These are phyloP conservation scores for Montipora cactus DNA, from an alignment of 64 coral and sea anemone genomes.

Conservation along the genomic window DNA sequence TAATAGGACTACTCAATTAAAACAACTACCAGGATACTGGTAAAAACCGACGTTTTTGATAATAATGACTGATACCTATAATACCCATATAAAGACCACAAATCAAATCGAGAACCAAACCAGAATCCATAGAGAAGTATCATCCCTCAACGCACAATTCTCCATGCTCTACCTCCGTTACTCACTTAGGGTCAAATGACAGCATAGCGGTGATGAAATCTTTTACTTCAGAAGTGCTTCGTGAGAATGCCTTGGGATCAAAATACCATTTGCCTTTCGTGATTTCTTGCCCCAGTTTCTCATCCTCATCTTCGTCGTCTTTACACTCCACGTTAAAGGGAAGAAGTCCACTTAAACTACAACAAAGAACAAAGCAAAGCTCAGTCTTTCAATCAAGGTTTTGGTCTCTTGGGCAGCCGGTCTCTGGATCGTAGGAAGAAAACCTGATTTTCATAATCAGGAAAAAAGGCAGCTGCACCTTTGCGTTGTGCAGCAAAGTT, in stretches of 20 bases:
- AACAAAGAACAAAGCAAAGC: background rate
- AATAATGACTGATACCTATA: too few species aligned
- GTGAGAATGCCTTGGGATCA: conserved; percentile 36
- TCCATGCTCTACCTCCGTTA: background rate
- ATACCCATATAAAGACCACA: too few species aligned
- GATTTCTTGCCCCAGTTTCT: conserved; percentile 17
- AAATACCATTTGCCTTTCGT: conserved; percentile 37
- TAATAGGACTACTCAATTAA: too few species aligned
- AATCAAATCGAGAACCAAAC: too few species aligned
- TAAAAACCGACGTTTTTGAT: too few species aligned
- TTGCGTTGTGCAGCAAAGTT: too few species aligned
- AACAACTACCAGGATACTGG: too few species aligned
- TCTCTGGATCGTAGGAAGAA: background rate
- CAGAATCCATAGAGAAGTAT: too few species aligned
- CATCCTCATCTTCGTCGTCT: conserved; percentile 56
- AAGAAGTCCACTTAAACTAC: conserved; percentile 51
- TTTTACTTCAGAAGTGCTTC: conserved; percentile 48
- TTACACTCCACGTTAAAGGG: conserved; percentile 32
- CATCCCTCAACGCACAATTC: too few species aligned
- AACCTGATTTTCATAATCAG: background rate
- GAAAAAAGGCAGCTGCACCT: too few species aligned
- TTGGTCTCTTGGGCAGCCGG: too few species aligned
- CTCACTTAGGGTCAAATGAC: conserved; percentile 2
- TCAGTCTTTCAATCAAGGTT: background rate
- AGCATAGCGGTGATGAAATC: conserved; percentile 2